Conservation (phyloP, 2,888 invertebrate genomes). For the Terebella lapidaria region DNA sequence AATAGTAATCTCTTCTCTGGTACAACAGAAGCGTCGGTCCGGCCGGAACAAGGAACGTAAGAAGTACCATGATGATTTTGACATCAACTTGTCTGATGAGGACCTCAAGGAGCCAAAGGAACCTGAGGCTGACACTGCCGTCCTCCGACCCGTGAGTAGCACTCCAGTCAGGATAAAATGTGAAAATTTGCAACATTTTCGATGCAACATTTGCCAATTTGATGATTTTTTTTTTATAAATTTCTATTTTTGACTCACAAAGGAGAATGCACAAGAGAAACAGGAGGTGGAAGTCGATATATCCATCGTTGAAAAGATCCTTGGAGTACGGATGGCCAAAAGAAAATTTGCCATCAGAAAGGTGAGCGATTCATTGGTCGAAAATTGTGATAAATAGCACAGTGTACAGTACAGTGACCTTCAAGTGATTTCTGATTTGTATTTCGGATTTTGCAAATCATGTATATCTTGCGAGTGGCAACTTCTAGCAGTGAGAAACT, state of each 20-base stretch:
- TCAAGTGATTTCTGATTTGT: too few relatives aligned
- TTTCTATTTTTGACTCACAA: too few relatives aligned
- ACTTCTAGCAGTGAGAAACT: too few relatives aligned
- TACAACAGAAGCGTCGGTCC: slow-evolving; percentile 51
- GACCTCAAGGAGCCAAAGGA: slow-evolving; percentile 23
- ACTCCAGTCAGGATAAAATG: too few relatives aligned
- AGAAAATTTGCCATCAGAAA: neutral
- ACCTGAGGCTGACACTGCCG: slow-evolving; percentile 4
- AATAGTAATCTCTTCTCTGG: too few relatives aligned
- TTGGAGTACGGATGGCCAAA: slow-evolving; percentile 38
- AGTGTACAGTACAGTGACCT: too few relatives aligned
- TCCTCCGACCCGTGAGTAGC: slow-evolving; percentile 54
- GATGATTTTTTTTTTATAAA: too few relatives aligned
- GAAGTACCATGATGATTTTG: slow-evolving; percentile 51
- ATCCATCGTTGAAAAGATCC: slow-evolving; percentile 51
- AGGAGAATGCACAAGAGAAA: neutral
- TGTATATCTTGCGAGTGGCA: too few relatives aligned
- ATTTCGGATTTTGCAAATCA: too few relatives aligned
- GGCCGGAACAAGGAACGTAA: slow-evolving; percentile 50
- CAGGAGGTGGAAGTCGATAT: slow-evolving; percentile 30
- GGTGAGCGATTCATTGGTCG: neutral
- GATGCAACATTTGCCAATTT: too few relatives aligned
- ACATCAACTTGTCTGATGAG: slow-evolving; percentile 47
- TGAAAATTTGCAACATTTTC: too few relatives aligned
- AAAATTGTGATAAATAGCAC: too few relatives aligned